A percentile compares a stretch with the other conserved stretches of the same genome.
phyloP scores from a whole-genome alignment of 2,113 vertebrate genomes.

The Todiramphus chloris region DNA sequence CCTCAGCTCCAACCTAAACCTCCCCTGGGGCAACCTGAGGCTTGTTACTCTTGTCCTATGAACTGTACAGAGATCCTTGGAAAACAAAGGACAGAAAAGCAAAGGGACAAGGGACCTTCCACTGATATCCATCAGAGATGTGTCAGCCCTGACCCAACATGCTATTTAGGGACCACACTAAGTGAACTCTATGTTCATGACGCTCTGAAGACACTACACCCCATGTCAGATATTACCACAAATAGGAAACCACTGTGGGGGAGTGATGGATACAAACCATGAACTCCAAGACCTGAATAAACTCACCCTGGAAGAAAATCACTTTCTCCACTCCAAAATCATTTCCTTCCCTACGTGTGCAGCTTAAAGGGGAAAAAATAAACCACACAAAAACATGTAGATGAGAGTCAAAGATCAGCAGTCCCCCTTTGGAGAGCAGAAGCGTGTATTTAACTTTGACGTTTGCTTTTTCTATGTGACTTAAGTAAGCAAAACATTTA shows the following conservation, averaged over 20 bases:
- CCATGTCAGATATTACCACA: not conserved
- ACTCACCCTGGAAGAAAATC: not conserved
- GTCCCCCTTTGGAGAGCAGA: not conserved
- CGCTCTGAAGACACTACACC: not conserved
- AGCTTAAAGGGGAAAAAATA: not conserved
- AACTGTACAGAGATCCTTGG: not conserved
- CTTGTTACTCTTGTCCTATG: not conserved
- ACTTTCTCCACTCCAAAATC: not conserved
- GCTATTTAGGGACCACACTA: not conserved
- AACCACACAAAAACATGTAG: not conserved
- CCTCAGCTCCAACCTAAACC: not conserved
- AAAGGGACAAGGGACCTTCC: not conserved
- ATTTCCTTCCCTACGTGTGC: not conserved
- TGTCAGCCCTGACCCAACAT: not conserved
- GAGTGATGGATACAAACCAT: not conserved
- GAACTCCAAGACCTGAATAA: not conserved
- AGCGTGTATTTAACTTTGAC: not conserved
- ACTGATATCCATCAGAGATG: not conserved
- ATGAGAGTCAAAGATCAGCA: not conserved
- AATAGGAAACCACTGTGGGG: not conserved
- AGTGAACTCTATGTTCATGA: accelerated
- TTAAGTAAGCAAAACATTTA: not conserved
- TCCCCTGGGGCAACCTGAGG: not conserved
- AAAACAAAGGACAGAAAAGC: not conserved
- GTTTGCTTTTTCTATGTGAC: not conserved